A percentile compares a stretch with the other conserved stretches of the same genome.
These are phyloP conservation scores for Polydrusus pterygomalis DNA, from an alignment of 2,888 invertebrate genomes.

Conservation along the genomic window DNA sequence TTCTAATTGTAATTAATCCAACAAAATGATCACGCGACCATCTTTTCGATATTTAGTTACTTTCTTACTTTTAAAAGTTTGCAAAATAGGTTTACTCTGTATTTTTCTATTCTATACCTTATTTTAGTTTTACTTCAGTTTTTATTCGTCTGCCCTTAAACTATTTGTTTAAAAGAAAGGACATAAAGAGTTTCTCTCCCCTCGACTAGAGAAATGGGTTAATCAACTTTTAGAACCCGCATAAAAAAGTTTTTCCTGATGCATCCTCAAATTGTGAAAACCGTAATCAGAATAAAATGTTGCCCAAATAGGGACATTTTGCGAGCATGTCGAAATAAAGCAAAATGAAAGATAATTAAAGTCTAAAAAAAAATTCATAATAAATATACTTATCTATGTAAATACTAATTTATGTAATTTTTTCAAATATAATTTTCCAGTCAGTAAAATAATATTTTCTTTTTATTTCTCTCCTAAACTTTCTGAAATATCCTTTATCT, in stretches of 20 bases:
- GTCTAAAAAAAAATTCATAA: not conserved
- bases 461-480: not conserved
- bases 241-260: constrained; percentile 24
- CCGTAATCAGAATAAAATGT: constrained; percentile 22
- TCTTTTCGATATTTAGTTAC: too few relatives aligned
- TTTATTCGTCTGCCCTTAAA: constrained; percentile 4
- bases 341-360: not conserved
- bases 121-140: too few relatives aligned
- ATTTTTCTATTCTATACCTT: too few relatives aligned
- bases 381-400: not conserved
- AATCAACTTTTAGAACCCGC: constrained; percentile 31
- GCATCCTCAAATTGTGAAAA: constrained; percentile 15
- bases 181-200: constrained; percentile 15
- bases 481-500: not conserved
- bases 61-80: too few relatives aligned
- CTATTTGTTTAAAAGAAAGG: constrained; percentile 16
- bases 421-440: too few relatives aligned
- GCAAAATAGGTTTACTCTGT: too few relatives aligned
- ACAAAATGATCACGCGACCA: too few relatives aligned
- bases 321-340: constrained; percentile 1
- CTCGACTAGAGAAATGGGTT: constrained; percentile 9
- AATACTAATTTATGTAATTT: too few relatives aligned
- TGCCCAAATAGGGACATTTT: constrained; percentile 1
- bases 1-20: too few relatives aligned
- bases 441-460: too few relatives aligned